Base-by-base conservation (phyloP, 1,140 invertebrate species). In the Planococcus citri region DNA sequence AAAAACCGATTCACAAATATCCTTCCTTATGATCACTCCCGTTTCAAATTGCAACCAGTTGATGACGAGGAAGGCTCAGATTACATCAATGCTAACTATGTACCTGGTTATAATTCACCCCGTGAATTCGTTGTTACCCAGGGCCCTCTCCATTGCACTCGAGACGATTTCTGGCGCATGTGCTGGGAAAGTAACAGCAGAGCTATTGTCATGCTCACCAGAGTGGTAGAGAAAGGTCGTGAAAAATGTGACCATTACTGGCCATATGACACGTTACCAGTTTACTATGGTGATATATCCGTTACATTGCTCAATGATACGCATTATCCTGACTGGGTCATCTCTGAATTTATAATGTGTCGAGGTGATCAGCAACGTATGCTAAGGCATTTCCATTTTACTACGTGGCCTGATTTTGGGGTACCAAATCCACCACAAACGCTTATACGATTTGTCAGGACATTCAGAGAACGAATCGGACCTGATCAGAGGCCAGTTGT, bases 1-100 rank as follows among this genome's bases (percentile, higher is more conserved):
- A 99, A 99, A 81, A 99, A 99, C 83, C 85, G 97, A 6, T 99
- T 98, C 79, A 99, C 96, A 25, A 99, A 99, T 81, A 99, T 99
- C 78, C 82, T 98, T 71, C 96, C 97, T 0, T 99, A 98, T 78
- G 95, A 97, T 79, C 94, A 96, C 79, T 96, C 93, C 24, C 84
- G 95, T 70, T 94, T 95, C 73, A 97, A 97, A 78, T 81, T 97
- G 33, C 90, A 95, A 76, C 92, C 94, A 0, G 92, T 94, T 0
- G 94, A 97, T 79, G 94, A 97, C 79, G 94, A 97, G 77, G 94
- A 97, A 79, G 94, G 94, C 38, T 93, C 91, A 3, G 95, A 97
- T 79, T 97, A 97, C 77, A 94, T 97, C 71, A 97, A 97, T 80
- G 93, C 95, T 41, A 97, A 96, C 80, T 97, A 95, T 80, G 92